Evolutionary conservation across 2,797 vertebrate genomes (phyloP).

Genomic region (Rhadinocentrus ornatus): DNA sequence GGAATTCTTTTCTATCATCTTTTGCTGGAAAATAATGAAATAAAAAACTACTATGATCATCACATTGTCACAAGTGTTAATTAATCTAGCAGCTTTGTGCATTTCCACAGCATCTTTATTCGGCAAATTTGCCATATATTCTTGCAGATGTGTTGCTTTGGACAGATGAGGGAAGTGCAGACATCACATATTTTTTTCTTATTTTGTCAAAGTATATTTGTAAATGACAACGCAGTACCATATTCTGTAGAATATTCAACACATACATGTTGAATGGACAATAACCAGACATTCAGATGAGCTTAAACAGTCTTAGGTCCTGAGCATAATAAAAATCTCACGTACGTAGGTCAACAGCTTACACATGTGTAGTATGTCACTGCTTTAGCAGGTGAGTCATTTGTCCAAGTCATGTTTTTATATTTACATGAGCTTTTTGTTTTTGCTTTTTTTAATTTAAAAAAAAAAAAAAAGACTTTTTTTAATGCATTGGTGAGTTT

Average conservation of each 20-base stretch:
- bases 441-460: slow-evolving; percentile 7
- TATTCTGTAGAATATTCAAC: slow-evolving; percentile 20
- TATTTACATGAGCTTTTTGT: background rate
- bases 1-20: slow-evolving; percentile 27
- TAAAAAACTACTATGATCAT: background rate
- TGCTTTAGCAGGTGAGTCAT: slow-evolving; percentile 14
- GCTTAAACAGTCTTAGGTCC: slow-evolving; percentile 67
- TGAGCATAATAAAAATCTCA: slow-evolving; percentile 64
- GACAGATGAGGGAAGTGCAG: slow-evolving; percentile 31
- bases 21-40: slow-evolving; percentile 28
- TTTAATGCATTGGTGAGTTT: slow-evolving; percentile 27
- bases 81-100: background rate
- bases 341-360: slow-evolving; percentile 23
- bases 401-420: background rate
- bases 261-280: slow-evolving; percentile 28
- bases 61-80: background rate
- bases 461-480: slow-evolving; percentile 7
- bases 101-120: slow-evolving; percentile 58
- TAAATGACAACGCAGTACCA: slow-evolving; percentile 31
- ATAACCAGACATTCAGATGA: slow-evolving; percentile 62
- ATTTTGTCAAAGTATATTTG: slow-evolving; percentile 41
- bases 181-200: slow-evolving; percentile 31
- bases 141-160: slow-evolving; percentile 38
- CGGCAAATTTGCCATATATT: slow-evolving; percentile 37
- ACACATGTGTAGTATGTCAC: slow-evolving; percentile 23